Evolutionary conservation across 2,888 invertebrate species (phyloP), one percentile per base, ranked within the genome.

Genomic region (Tetragonisca angustula): DNA sequence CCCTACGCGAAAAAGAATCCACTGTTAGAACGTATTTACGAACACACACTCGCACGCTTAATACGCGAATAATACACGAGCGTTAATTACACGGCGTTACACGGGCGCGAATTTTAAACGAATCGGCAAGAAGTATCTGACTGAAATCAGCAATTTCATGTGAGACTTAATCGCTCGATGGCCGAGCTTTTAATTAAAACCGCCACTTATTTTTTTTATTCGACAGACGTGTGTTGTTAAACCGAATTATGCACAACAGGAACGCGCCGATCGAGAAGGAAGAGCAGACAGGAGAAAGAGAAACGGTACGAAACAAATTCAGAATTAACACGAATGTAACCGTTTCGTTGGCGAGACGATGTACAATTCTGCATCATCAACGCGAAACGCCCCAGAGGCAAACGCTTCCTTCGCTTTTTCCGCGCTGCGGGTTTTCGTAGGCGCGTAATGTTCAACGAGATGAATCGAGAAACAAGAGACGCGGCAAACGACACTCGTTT

Each of bases 381-480:
- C 32, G 11, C 27, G 27, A 62, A 32, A 62, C 27, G 19, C 21
- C n/a, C 32, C 32, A 15, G 27, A 27, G 21, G 21, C 21, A 68
- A 32, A 9, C 67, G 2, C 19, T 19, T 68, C 49, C 67, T 50
- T 2, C 27, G 27, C 27, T 27, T 27, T 2, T 27, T 27, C 27
- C 27, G 27, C 27, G 27, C 27, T 2, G 27, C 27, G 27, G 27
- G 27, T 27, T 27, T 27, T 27, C 27, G 27, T 27, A 2, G 49
- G n/a, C 27, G 19, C 24, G 21, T 24, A 50, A 50, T 9, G 19
- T 32, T 36, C 64, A 13, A 64, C 27, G 32, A 64, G 32, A 64
- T 64, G 36, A 64, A 64, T 64, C 64, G 32, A 21, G 21, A 19
- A 49, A 68, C 49, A 68, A 68, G 50, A 49, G 67, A 49, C 24